A percentile compares a stretch with the other conserved stretches of the same genome.
These are phyloP conservation scores for Cossypha niveicapilla DNA, from an alignment of 2,797 vertebrate genomes.

Conservation along the genomic window DNA sequence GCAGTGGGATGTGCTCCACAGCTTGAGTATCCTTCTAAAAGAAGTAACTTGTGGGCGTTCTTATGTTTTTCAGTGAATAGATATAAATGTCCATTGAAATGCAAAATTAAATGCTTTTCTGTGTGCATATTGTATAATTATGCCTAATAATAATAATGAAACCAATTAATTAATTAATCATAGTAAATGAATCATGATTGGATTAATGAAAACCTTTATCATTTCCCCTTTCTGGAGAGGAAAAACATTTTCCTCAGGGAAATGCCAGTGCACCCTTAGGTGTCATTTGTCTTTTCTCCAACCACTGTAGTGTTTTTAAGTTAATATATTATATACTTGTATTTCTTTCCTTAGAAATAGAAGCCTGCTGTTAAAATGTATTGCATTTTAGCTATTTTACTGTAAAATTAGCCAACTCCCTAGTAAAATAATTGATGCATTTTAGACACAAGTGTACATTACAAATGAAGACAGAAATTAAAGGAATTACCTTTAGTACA, in stretches of 20 bases:
- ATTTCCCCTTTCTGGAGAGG: neutral
- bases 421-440: neutral
- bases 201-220: neutral
- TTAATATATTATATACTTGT: neutral
- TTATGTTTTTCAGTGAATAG: conserved; percentile 7
- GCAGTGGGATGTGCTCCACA: neutral
- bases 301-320: neutral
- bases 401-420: neutral
- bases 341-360: neutral
- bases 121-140: neutral
- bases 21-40: neutral
- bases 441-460: neutral
- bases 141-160: neutral
- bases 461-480: neutral
- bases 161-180: neutral
- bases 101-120: neutral
- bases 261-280: neutral
- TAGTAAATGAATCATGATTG: neutral
- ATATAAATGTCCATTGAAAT: neutral
- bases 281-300: neutral
- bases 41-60: neutral
- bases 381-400: neutral
- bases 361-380: neutral
- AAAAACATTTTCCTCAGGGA: neutral
- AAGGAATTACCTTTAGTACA: neutral